phyloP scores from a whole-genome alignment of 1,140 invertebrate genomes.

The Gryon sp. region DNA sequence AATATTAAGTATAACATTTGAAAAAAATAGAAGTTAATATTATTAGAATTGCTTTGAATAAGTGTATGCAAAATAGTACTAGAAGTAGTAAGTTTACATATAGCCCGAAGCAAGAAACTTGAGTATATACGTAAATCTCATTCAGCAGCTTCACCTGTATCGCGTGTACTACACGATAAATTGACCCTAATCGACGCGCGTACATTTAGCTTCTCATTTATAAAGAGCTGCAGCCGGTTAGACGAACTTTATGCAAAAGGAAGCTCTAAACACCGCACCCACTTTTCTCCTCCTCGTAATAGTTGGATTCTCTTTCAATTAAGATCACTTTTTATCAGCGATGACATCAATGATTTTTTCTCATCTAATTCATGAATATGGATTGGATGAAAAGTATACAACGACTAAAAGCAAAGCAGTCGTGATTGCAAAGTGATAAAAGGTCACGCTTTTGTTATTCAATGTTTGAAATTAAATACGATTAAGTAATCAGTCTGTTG shows the following conservation, averaged over 20 bases:
- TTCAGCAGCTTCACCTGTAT: conserved; percentile 45
- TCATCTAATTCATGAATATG: too few relatives aligned
- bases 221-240: conserved; percentile 34
- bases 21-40: too few relatives aligned
- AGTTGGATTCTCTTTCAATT: conserved; percentile 14
- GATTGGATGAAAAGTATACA: too few relatives aligned
- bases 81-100: background rate
- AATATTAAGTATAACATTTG: too few relatives aligned
- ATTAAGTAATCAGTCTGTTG: background rate
- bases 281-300: background rate
- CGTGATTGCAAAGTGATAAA: too few relatives aligned
- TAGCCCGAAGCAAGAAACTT: conserved; percentile 3
- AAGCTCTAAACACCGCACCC: conserved; percentile 23
- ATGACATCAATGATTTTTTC: conserved; percentile 3
- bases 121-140: conserved; percentile 12
- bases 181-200: conserved; percentile 45
- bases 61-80: too few relatives aligned
- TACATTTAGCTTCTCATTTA: conserved; percentile 30
- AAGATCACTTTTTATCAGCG: background rate
- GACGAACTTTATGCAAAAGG: conserved; percentile 25
- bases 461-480: background rate
- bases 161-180: conserved; percentile 27
- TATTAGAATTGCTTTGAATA: too few relatives aligned
- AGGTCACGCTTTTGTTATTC: too few relatives aligned
- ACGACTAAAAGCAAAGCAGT: too few relatives aligned